Conservation (phyloP, 2,888 invertebrate species). For the Apodemia mormo region DNA sequence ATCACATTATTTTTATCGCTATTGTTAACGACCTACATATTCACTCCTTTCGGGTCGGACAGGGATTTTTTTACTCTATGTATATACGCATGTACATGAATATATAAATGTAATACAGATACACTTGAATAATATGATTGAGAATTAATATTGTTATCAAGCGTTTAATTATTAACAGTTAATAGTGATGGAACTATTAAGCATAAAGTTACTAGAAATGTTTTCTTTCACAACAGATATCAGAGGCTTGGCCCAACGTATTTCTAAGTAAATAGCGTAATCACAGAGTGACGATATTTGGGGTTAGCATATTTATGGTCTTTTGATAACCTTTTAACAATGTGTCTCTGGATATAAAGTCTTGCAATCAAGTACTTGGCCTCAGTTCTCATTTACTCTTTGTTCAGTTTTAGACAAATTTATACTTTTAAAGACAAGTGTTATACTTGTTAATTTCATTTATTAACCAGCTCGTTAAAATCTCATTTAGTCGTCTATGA, state of each 20-base stretch:
- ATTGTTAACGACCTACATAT: too few relatives aligned
- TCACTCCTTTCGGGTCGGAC: too few relatives aligned
- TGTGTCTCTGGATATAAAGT: conserved; percentile 56
- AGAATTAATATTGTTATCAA: not conserved
- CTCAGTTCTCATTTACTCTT: conserved; percentile 56
- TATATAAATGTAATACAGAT: too few relatives aligned
- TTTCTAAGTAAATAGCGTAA: conserved; percentile 26
- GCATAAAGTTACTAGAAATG: conserved; percentile 20
- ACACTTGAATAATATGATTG: not conserved
- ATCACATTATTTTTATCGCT: too few relatives aligned
- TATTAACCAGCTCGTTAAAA: conserved; percentile 1
- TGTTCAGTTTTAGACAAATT: conserved; percentile 3
- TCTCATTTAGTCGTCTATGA: conserved; percentile 40
- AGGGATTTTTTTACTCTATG: too few relatives aligned
- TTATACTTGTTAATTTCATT: conserved; percentile 11
- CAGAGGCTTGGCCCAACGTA: conserved; percentile 59
- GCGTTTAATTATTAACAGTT: not conserved
- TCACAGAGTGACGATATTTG: conserved; percentile 32
- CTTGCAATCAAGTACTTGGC: conserved; percentile 48
- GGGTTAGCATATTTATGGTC: conserved; percentile 46
- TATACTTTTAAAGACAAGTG: conserved; percentile 26
- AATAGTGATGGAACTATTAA: not conserved
- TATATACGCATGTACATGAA: too few relatives aligned
- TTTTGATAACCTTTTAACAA: conserved; percentile 54
- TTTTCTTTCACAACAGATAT: conserved; percentile 29